Conservation (phyloP, 1,140 invertebrate genomes). For the Homarus americanus region DNA sequence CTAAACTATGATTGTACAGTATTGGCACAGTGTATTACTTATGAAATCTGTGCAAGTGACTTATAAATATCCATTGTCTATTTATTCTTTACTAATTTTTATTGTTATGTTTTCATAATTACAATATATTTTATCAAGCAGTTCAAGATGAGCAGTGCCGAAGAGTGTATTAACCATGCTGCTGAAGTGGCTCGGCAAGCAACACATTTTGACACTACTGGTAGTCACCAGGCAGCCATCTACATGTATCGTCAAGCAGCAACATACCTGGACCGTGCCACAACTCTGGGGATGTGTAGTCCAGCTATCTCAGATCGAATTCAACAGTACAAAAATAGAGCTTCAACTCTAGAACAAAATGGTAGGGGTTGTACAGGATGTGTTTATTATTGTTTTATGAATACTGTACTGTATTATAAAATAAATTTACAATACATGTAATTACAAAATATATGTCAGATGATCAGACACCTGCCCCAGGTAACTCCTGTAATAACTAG, state of each 20-base stretch:
- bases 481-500: too few relatives aligned
- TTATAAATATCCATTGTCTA: too few relatives aligned
- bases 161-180: constrained; percentile 59
- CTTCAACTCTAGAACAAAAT: constrained; percentile 53
- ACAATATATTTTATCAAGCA: neutral
- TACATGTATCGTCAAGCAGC: constrained; percentile 72
- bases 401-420: too few relatives aligned
- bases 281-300: constrained; percentile 25
- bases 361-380: constrained; percentile 11
- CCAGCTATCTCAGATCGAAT: constrained; percentile 63
- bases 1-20: too few relatives aligned
- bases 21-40: too few relatives aligned
- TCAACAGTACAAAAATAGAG: constrained; percentile 64
- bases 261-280: constrained; percentile 44
- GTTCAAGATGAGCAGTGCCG: constrained; percentile 40
- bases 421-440: too few relatives aligned
- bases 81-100: too few relatives aligned
- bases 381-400: neutral
- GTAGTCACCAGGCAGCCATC: constrained; percentile 63
- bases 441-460: too few relatives aligned
- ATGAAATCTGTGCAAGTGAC: too few relatives aligned
- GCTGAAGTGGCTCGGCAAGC: constrained; percentile 68
- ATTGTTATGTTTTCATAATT: too few relatives aligned
- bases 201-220: constrained; percentile 64
- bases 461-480: too few relatives aligned